phyloP scores from a whole-genome alignment of 2,888 invertebrate species.

The Cryptophagus acutangulus region DNA sequence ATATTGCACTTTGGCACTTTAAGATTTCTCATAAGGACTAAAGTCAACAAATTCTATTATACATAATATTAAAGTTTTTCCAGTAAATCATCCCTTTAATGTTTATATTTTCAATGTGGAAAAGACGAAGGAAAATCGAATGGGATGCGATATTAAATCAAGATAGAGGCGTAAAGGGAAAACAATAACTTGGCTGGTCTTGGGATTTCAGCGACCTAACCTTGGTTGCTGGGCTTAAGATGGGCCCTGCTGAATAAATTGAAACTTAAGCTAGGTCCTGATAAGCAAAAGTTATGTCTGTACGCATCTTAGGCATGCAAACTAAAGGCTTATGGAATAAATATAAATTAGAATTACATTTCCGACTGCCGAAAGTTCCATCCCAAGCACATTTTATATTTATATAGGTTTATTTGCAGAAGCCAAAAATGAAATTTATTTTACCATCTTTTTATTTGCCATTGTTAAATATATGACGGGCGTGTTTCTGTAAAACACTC shows the following conservation, averaged over 20 bases:
- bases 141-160: slow-evolving; percentile 35
- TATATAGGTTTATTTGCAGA: no score
- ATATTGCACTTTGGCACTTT: slow-evolving; percentile 18
- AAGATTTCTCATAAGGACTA: slow-evolving; percentile 13
- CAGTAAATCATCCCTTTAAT: slow-evolving; percentile 3
- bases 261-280: slow-evolving; percentile 37
- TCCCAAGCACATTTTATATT: neutral
- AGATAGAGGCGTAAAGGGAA: slow-evolving; percentile 19
- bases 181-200: slow-evolving; percentile 20
- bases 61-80: slow-evolving; percentile 9
- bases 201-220: slow-evolving; percentile 1
- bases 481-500: no score
- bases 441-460: no score
- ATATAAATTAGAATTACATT: slow-evolving; percentile 13
- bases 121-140: slow-evolving; percentile 6
- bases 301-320: slow-evolving; percentile 30
- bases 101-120: neutral
- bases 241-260: slow-evolving; percentile 34
- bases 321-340: slow-evolving; percentile 22
- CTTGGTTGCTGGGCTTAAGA: slow-evolving; percentile 19
- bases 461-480: no score
- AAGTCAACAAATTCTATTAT: slow-evolving; percentile 13
- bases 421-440: no score
- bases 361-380: neutral
- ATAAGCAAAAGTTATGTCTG: slow-evolving; percentile 35